Evolutionary conservation across 2,797 vertebrate species (phyloP).

Genomic region (Podarcis siculus): DNA sequence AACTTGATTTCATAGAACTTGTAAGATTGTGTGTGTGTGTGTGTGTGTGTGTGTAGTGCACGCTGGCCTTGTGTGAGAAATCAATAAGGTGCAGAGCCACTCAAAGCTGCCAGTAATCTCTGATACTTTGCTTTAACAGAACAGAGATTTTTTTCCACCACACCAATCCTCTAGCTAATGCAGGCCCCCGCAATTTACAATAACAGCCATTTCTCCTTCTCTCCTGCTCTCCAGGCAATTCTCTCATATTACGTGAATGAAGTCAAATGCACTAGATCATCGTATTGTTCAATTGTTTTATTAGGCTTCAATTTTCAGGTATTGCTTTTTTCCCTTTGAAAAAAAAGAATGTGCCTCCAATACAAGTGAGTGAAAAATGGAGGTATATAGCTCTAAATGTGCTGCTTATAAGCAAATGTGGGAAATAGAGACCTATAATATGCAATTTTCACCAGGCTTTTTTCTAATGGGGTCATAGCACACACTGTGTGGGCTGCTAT

Average conservation of each 20-base stretch:
- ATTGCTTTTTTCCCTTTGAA: constrained; percentile 4
- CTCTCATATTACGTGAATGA: constrained; percentile 31
- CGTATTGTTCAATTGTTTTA: constrained; percentile 22
- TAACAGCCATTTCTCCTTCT: constrained; percentile 29
- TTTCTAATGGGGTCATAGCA: neutral
- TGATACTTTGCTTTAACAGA: constrained; percentile 31
- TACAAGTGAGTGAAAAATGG: constrained; percentile 2
- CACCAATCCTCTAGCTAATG: constrained; percentile 38
- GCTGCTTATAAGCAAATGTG: neutral
- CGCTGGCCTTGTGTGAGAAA: constrained; percentile 42
- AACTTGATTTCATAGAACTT: constrained; percentile 56
- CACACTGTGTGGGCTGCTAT: neutral
- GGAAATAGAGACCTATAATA: neutral
- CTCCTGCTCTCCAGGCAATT: constrained; percentile 13
- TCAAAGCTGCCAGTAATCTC: constrained; percentile 28
- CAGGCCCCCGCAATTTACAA: constrained; percentile 28
- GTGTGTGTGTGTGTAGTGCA: neutral
- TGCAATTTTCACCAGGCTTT: neutral
- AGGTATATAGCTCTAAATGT: neutral
- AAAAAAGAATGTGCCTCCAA: constrained; percentile 1
- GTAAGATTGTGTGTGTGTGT: constrained; percentile 14
- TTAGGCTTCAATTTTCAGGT: constrained; percentile 30
- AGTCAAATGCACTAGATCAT: constrained; percentile 6
- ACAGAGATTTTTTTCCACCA: neutral
- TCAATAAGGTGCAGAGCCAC: constrained; percentile 25